phyloP scores from a whole-genome alignment of 2,797 vertebrate species.

The Poeciliopsis infans region DNA sequence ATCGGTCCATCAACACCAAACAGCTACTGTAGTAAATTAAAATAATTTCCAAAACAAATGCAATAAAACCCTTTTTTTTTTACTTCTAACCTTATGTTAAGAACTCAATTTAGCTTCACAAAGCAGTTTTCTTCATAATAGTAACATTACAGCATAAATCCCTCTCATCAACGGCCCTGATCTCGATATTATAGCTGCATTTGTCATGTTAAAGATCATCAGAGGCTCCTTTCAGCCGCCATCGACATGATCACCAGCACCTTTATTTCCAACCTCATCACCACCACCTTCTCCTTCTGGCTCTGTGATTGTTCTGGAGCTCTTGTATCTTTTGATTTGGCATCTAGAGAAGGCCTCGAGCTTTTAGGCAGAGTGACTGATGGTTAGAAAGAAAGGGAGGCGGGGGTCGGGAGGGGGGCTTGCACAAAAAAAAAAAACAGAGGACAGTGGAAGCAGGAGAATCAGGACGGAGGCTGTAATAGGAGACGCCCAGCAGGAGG shows the following conservation, averaged over 20 bases:
- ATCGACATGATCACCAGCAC: conserved; percentile 10
- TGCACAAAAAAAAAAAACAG: conserved; percentile 21
- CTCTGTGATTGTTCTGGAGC: conserved; percentile 57
- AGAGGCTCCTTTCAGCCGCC: conserved; percentile 11
- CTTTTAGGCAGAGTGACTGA: conserved; percentile 63
- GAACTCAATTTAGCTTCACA: neutral
- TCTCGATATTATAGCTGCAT: conserved; percentile 10
- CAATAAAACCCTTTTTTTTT: neutral
- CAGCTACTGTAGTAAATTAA: neutral
- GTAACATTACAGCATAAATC: neutral
- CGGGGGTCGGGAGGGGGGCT: neutral
- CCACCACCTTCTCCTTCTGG: conserved; percentile 36
- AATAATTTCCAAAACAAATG: neutral
- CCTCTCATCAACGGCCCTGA: neutral
- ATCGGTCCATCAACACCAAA: neutral
- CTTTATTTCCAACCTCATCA: conserved; percentile 34
- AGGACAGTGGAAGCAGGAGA: conserved; percentile 54
- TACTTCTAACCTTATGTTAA: neutral
- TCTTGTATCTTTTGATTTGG: conserved; percentile 55
- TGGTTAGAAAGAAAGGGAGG: conserved; percentile 43
- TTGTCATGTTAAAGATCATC: conserved; percentile 38
- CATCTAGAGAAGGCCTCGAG: conserved; percentile 59
- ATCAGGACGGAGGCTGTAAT: conserved; percentile 89
- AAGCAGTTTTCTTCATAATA: neutral
- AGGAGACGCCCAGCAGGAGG: conserved; percentile 90